Conservation (phyloP, 2,797 vertebrate species). For the Corythornis leucogaster region DNA sequence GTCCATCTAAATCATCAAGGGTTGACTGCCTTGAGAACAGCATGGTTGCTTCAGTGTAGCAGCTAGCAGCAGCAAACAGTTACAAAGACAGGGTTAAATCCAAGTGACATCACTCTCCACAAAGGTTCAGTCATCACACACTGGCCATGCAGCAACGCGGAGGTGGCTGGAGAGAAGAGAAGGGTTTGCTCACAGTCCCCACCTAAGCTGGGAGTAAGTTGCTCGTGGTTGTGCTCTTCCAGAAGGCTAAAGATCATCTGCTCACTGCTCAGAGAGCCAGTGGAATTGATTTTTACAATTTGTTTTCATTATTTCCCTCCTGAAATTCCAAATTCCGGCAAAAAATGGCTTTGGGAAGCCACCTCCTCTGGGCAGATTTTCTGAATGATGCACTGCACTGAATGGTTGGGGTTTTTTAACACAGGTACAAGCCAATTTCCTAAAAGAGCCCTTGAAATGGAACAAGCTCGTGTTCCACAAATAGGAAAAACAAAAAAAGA, state of each 20-base stretch:
- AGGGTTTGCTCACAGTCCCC: slow-evolving; percentile 28
- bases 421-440: slow-evolving; percentile 23
- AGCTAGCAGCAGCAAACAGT: slow-evolving; percentile 90
- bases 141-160: slow-evolving; percentile 73
- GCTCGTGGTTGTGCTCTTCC: neutral
- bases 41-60: slow-evolving; percentile 96
- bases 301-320: neutral
- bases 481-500: slow-evolving; percentile 28
- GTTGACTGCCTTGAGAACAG: slow-evolving; percentile 98
- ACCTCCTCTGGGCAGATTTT: neutral
- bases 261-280: neutral
- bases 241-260: neutral
- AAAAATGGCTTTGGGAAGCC: neutral
- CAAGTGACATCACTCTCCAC: slow-evolving; percentile 48
- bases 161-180: slow-evolving; percentile 27
- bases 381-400: neutral
- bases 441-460: neutral
- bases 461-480: slow-evolving; percentile 33
- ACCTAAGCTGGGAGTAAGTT: rapidly evolving
- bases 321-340: neutral
- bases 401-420: neutral
- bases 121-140: slow-evolving; percentile 41
- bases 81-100: slow-evolving; percentile 82
- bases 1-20: slow-evolving; percentile 95
- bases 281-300: neutral